Evolutionary conservation across 2,113 vertebrate genomes (phyloP).

Genomic region (Coturnix japonica): DNA sequence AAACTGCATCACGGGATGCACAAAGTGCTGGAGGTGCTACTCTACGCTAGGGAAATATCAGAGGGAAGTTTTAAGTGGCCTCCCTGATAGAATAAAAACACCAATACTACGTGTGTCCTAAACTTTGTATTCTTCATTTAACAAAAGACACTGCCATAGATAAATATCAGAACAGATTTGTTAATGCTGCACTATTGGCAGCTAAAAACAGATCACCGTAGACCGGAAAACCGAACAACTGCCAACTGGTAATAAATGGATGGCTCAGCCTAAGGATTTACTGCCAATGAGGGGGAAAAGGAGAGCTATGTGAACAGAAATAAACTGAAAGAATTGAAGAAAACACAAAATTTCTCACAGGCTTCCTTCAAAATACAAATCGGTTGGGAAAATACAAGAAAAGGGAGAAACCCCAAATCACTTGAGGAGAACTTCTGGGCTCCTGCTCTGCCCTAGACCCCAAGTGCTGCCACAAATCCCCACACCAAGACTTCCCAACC

Average conservation of each 20-base stretch:
- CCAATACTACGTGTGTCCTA: slow-evolving; percentile 4
- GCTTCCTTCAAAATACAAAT: slow-evolving; percentile 21
- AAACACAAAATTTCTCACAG: slow-evolving; percentile 44
- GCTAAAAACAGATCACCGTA: slow-evolving; percentile 57
- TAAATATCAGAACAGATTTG: slow-evolving; percentile 72
- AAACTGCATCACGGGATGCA: background rate
- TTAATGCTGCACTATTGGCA: slow-evolving; percentile 72
- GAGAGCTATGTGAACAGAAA: slow-evolving; percentile 41
- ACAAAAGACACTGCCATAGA: slow-evolving; percentile 63
- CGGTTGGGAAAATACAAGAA: background rate
- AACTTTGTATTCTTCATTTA: slow-evolving; percentile 61
- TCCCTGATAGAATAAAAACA: slow-evolving; percentile 43
- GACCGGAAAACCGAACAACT: slow-evolving; percentile 58
- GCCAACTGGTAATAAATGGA: slow-evolving; percentile 64
- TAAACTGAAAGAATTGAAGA: slow-evolving; percentile 25
- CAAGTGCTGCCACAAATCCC: background rate
- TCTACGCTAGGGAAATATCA: background rate
- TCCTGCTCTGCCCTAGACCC: background rate
- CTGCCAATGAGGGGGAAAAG: slow-evolving; percentile 34
- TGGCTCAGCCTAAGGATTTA: slow-evolving; percentile 67
- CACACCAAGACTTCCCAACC: background rate
- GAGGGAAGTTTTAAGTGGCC: slow-evolving; percentile 37
- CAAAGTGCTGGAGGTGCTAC: background rate
- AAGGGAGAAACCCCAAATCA: background rate
- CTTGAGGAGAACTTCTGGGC: background rate